These are phyloP conservation scores for Seira ritae DNA, from an alignment of 2,888 invertebrate species.

Conservation along the genomic window DNA sequence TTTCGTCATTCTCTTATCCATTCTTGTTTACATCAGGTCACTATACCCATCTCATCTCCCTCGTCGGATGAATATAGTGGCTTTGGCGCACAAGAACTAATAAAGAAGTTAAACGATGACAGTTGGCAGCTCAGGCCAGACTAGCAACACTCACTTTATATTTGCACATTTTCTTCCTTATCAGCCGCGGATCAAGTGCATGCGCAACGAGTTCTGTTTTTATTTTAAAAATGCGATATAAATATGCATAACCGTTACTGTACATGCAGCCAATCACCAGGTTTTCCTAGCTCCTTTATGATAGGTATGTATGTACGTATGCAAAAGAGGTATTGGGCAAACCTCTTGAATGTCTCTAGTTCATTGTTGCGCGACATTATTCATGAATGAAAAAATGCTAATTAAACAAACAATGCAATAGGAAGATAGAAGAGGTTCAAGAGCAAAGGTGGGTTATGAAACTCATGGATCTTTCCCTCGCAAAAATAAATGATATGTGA, in stretches of 20 bases:
- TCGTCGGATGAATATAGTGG: too few relatives aligned
- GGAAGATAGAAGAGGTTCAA: not conserved
- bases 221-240: conserved; percentile 2
- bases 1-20: too few relatives aligned
- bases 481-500: too few relatives aligned
- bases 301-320: not conserved
- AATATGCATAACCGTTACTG: not conserved
- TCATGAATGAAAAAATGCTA: conserved; percentile 49
- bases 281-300: not conserved
- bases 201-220: not conserved
- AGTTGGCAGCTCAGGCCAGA: too few relatives aligned
- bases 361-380: conserved; percentile 31
- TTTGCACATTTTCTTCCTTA: too few relatives aligned
- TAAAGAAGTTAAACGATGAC: too few relatives aligned
- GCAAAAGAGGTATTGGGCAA: conserved; percentile 11
- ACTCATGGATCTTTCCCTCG: conserved; percentile 24
- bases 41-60: too few relatives aligned
- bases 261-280: not conserved
- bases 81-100: too few relatives aligned
- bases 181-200: too few relatives aligned
- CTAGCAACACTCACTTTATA: too few relatives aligned
- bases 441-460: conserved; percentile 20
- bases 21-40: too few relatives aligned
- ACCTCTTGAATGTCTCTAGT: conserved; percentile 24
- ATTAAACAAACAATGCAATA: conserved; percentile 42